Percentiles rank a stretch among this genome's conserved stretches.
These are phyloP conservation scores for Pitta sordida DNA, from an alignment of 2,113 vertebrate genomes.

Conservation along the genomic window DNA sequence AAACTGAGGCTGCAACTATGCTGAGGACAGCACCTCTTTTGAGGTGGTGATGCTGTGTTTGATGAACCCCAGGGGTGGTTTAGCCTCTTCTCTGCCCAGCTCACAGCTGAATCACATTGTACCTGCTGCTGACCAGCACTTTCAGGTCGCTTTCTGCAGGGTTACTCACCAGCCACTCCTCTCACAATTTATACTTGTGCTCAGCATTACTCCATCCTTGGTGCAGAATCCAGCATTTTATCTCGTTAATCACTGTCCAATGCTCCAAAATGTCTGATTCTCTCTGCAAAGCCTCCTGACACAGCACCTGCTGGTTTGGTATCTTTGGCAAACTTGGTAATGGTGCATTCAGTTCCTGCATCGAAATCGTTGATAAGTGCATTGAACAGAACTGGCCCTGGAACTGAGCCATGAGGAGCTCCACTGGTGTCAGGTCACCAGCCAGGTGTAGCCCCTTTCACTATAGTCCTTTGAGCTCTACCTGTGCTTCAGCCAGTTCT, in stretches of 20 bases:
- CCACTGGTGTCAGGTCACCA: not conserved
- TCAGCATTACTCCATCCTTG: not conserved
- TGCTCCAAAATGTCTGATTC: not conserved
- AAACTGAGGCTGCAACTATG: not conserved
- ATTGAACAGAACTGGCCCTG: not conserved
- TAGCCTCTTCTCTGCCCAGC: not conserved
- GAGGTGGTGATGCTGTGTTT: not conserved
- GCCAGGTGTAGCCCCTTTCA: not conserved
- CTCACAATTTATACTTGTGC: not conserved
- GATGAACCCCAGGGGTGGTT: not conserved
- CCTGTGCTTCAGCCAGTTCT: not conserved
- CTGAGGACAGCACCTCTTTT: not conserved
- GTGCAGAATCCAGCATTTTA: not conserved
- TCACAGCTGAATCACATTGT: too few relatives aligned
- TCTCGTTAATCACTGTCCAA: fast-evolving
- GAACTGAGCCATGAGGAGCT: not conserved
- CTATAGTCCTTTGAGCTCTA: not conserved
- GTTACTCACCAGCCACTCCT: not conserved
- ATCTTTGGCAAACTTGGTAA: not conserved
- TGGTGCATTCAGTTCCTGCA: not conserved
- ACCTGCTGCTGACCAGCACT: not conserved
- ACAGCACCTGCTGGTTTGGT: not conserved
- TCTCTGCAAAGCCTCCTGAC: not conserved
- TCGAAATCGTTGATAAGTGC: not conserved
- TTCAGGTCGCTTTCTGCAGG: not conserved